phyloP scores from a whole-genome alignment of 2,797 vertebrate genomes.

The Chaenodraco wilsoni region DNA sequence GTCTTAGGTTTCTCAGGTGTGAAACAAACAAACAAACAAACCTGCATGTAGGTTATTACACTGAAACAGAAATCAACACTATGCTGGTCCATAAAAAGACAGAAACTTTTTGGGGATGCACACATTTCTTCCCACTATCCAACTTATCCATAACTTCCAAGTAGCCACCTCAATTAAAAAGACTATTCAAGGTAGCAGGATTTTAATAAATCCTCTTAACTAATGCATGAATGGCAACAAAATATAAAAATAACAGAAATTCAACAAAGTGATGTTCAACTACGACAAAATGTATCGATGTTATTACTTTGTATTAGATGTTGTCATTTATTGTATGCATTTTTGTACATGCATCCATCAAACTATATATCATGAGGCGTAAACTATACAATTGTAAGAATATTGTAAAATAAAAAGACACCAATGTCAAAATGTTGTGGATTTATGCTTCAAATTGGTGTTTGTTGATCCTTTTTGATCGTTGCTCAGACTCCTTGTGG shows the following conservation, averaged over 20 bases:
- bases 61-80: neutral
- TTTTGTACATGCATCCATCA: neutral
- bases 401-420: neutral
- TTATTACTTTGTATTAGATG: neutral
- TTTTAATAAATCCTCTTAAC: neutral
- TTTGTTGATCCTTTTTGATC: too few species aligned
- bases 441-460: neutral
- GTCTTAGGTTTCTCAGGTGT: conserved; percentile 26
- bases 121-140: neutral
- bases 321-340: neutral
- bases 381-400: too few species aligned
- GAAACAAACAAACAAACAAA: neutral
- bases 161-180: neutral
- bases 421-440: neutral
- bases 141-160: neutral
- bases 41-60: conserved; percentile 10
- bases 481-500: too few species aligned
- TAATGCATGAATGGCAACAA: neutral
- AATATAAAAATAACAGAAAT: neutral
- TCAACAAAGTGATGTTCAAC: too few species aligned
- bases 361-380: too few species aligned
- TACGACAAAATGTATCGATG: too few species aligned
- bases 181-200: neutral
- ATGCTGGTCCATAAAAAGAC: conserved; percentile 4
- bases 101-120: neutral